A percentile compares a stretch with the other conserved stretches of the same genome.
Evolutionary conservation across 2,888 invertebrate species (phyloP).

Genomic region (Operophtera brumata): DNA sequence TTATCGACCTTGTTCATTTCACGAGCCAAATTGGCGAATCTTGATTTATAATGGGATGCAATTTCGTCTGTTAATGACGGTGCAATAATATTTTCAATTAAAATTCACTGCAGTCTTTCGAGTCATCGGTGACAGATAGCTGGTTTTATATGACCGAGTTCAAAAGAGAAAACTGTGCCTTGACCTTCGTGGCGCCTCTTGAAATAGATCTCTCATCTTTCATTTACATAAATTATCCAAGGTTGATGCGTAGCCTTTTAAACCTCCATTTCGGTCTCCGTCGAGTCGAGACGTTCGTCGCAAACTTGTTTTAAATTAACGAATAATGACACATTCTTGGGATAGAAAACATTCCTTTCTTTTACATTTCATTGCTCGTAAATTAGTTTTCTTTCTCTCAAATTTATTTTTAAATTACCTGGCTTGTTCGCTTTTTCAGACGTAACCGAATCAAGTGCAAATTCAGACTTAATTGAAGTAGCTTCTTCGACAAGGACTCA

Average conservation of each 20-base stretch:
- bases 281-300: no score
- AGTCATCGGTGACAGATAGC: constrained; percentile 3
- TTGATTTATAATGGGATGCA: constrained; percentile 5
- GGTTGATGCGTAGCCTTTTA: constrained; percentile 2
- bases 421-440: constrained; percentile 5
- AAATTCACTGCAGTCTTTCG: no score
- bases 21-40: constrained; percentile 9
- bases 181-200: constrained; percentile 23
- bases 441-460: constrained; percentile 13
- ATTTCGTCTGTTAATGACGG: constrained; percentile 5
- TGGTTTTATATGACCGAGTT: constrained; percentile 15
- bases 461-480: constrained; percentile 19
- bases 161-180: constrained; percentile 29
- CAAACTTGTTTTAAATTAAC: not conserved
- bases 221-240: constrained; percentile 28
- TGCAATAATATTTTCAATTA: not conserved
- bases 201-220: constrained; percentile 10
- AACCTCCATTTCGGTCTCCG: not conserved
- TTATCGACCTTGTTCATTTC: constrained; percentile 14
- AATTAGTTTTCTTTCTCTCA: constrained; percentile 3
- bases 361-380: not conserved
- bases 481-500: constrained; percentile 9
- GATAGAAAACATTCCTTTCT: not conserved
- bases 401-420: constrained; percentile 1
- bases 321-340: not conserved